Evolutionary conservation across 2,888 invertebrate genomes (phyloP).

Genomic region (Drosophila percnosoma): DNA sequence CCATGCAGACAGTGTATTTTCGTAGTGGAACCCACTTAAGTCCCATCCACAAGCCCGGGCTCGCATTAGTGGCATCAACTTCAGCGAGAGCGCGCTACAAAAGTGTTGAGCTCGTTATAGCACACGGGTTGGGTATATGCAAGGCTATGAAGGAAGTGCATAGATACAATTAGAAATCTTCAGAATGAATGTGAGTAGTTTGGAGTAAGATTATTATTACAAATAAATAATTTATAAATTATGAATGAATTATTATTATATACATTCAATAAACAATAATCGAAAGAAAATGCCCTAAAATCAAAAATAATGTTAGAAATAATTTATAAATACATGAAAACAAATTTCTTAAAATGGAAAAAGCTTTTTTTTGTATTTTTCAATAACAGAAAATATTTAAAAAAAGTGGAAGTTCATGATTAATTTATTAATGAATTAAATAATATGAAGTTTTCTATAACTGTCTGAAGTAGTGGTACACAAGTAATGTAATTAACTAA

Average conservation of each 20-base stretch:
- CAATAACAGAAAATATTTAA: background rate
- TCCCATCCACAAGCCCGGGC: conserved; percentile 29
- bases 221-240: background rate
- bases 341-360: background rate
- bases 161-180: background rate
- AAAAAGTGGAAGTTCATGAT: background rate
- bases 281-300: background rate
- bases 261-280: background rate
- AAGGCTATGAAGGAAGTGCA: background rate
- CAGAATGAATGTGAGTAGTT: background rate
- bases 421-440: too few species aligned
- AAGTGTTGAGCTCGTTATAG: conserved; percentile 41
- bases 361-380: background rate
- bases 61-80: conserved; percentile 43
- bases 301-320: background rate
- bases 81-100: conserved; percentile 4
- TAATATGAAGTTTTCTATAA: background rate
- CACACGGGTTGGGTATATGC: background rate
- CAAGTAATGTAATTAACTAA: background rate
- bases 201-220: background rate
- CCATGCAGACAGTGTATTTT: background rate
- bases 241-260: background rate
- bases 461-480: background rate
- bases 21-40: conserved; percentile 23
- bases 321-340: background rate